These are phyloP conservation scores for Andrena praecox DNA, from an alignment of 2,888 invertebrate species.

Conservation along the genomic window DNA sequence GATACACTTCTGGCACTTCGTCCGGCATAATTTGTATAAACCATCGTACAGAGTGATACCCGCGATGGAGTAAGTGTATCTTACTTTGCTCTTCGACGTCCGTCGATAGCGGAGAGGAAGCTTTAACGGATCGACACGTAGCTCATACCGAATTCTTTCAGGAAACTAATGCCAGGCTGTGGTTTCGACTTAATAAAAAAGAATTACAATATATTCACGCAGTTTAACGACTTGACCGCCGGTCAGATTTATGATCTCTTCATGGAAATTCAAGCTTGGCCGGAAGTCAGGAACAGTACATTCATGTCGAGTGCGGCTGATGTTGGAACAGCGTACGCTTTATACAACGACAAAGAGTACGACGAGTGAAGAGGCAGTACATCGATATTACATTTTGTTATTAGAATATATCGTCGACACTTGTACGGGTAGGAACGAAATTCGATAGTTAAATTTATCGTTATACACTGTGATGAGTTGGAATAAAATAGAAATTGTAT, in stretches of 20 bases:
- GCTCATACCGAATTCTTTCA: constrained; percentile 74
- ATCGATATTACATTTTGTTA: not conserved
- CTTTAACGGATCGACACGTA: not conserved
- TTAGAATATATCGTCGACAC: not conserved
- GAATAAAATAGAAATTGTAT: not conserved
- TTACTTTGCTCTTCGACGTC: not conserved
- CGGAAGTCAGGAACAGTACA: constrained; percentile 55
- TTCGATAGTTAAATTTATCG: not conserved
- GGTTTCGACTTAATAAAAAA: constrained; percentile 88
- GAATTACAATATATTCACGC: constrained; percentile 90
- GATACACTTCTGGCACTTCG: constrained; percentile 89
- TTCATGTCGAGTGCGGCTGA: not conserved
- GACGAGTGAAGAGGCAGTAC: not conserved
- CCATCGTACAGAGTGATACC: constrained; percentile 89
- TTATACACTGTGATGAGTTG: not conserved
- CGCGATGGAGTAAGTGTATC: constrained; percentile 89
- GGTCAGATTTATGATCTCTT: constrained; percentile 89
- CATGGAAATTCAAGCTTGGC: constrained; percentile 85
- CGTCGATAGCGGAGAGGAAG: not conserved
- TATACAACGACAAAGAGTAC: not conserved
- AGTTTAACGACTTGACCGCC: constrained; percentile 89
- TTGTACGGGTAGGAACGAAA: not conserved
- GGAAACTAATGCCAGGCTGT: constrained; percentile 91
- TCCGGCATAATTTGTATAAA: constrained; percentile 88
- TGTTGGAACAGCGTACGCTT: not conserved